Evolutionary conservation across 1,140 invertebrate genomes (phyloP).

Genomic region (Drosophila saltans): DNA sequence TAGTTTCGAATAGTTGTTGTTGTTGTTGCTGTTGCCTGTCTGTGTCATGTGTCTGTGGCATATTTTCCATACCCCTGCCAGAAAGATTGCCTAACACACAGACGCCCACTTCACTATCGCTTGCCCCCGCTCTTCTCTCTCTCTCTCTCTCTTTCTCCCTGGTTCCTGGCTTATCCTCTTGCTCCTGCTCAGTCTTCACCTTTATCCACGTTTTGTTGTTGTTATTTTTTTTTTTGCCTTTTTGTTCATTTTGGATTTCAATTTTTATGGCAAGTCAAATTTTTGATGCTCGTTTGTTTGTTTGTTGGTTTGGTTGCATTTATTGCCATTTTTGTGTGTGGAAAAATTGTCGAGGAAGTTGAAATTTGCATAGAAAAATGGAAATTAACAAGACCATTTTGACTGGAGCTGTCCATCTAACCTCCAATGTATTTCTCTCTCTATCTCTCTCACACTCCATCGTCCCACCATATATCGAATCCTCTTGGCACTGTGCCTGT

Average conservation of each 20-base stretch:
- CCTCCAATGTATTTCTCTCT: conserved; percentile 12
- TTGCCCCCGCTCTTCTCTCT: neutral
- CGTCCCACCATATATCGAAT: conserved; percentile 29
- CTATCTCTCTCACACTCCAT: conserved; percentile 4
- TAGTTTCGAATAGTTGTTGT: conserved; percentile 6
- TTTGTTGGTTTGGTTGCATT: conserved; percentile 35
- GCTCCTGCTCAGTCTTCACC: conserved; percentile 4
- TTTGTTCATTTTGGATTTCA: conserved; percentile 56
- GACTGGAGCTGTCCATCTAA: conserved; percentile 66
- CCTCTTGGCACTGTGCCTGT: conserved; percentile 65
- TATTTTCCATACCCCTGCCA: conserved; percentile 66
- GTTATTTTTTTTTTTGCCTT: neutral
- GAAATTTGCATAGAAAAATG: conserved; percentile 82
- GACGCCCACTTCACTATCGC: conserved; percentile 58
- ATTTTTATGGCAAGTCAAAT: conserved; percentile 82
- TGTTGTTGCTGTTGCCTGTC: conserved; percentile 42
- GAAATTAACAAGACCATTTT: conserved; percentile 82
- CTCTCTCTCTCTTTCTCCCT: too few species aligned
- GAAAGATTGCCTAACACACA: conserved; percentile 66
- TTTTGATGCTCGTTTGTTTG: conserved; percentile 59
- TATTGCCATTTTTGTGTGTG: conserved; percentile 69
- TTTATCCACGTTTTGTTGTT: conserved; percentile 43
- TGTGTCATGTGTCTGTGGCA: conserved; percentile 70
- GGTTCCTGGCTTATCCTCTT: neutral
- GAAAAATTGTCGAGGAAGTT: conserved; percentile 72